Conservation (phyloP, 2,888 invertebrate genomes). For the Drosophila percnosoma region DNA sequence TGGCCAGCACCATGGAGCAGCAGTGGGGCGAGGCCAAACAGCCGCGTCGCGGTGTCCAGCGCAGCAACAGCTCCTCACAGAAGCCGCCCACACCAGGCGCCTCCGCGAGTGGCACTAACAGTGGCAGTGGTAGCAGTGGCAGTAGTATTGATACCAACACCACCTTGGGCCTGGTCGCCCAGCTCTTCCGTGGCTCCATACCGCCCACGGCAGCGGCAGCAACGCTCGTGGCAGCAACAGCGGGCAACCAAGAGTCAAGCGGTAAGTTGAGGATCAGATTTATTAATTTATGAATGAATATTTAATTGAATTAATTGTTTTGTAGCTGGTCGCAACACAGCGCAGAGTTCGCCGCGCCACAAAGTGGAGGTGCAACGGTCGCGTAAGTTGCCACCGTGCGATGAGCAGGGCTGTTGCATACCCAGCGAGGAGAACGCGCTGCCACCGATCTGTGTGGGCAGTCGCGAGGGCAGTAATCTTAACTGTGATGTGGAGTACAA, state of each 20-base stretch:
- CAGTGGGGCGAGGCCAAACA: slow-evolving; percentile 86
- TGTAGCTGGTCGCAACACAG: slow-evolving; percentile 46
- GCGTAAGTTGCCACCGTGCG: slow-evolving; percentile 76
- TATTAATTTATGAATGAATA: too few relatives aligned
- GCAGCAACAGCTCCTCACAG: slow-evolving; percentile 54
- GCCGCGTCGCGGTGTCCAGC: slow-evolving; percentile 74
- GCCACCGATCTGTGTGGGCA: slow-evolving; percentile 86
- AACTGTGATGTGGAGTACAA: slow-evolving; percentile 80
- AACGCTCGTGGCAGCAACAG: slow-evolving; percentile 57
- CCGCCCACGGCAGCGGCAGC: slow-evolving; percentile 81
- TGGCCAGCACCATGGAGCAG: slow-evolving; percentile 90
- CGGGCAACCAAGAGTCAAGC: slow-evolving; percentile 31
- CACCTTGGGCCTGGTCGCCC: slow-evolving; percentile 79
- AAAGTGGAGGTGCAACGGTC: slow-evolving; percentile 58
- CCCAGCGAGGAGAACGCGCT: slow-evolving; percentile 85
- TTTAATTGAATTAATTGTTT: background rate
- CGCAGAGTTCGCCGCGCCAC: slow-evolving; percentile 69
- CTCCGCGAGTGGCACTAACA: background rate
- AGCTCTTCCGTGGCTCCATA: slow-evolving; percentile 82
- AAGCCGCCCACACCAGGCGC: slow-evolving; percentile 72
- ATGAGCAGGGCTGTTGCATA: slow-evolving; percentile 81
- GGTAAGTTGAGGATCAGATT: slow-evolving; percentile 13
- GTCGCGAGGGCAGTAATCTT: slow-evolving; percentile 65
- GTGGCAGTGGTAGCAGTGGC: slow-evolving; percentile 53
- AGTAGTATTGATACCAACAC: slow-evolving; percentile 67